Conservation (phyloP, 2,888 invertebrate genomes). For the Drosophila meridionalis region DNA sequence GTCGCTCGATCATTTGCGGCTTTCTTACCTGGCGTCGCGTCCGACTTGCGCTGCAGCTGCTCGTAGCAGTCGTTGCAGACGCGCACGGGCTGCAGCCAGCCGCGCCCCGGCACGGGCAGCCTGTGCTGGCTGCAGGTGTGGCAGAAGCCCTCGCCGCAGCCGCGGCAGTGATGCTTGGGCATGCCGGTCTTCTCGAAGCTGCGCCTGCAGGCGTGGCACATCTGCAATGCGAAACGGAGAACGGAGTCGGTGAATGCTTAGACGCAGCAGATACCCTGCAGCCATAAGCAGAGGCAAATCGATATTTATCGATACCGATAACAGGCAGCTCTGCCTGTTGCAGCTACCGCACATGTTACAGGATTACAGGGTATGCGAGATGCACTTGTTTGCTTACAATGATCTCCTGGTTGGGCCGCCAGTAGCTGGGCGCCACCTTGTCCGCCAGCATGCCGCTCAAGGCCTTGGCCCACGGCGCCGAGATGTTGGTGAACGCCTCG, state of each 20-base stretch:
- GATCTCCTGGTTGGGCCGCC: conserved; percentile 92
- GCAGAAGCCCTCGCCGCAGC: conserved; percentile 93
- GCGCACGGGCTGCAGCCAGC: conserved; percentile 89
- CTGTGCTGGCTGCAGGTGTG: conserved; percentile 89
- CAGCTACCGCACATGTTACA: too few species aligned
- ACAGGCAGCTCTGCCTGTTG: too few species aligned
- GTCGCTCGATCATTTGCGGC: not conserved
- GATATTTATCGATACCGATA: not conserved
- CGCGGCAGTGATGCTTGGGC: conserved; percentile 91
- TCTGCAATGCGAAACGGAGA: conserved; percentile 82
- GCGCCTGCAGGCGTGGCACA: conserved; percentile 88
- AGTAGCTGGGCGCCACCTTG: conserved; percentile 90
- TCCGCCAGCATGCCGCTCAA: conserved; percentile 90
- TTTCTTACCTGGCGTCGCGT: conserved; percentile 70
- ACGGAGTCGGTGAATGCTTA: not conserved
- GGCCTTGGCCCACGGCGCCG: conserved; percentile 89
- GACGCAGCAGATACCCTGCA: conserved; percentile 1
- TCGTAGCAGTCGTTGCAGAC: conserved; percentile 90
- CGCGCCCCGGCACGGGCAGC: conserved; percentile 89
- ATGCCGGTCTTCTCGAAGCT: conserved; percentile 86
- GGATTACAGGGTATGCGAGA: not conserved
- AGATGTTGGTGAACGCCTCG: conserved; percentile 88
- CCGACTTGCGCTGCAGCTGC: conserved; percentile 74
- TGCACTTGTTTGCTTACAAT: conserved; percentile 85
- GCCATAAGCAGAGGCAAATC: not conserved